Evolutionary conservation across 2,113 vertebrate species (phyloP).

Genomic region (Bothrops jararaca): DNA sequence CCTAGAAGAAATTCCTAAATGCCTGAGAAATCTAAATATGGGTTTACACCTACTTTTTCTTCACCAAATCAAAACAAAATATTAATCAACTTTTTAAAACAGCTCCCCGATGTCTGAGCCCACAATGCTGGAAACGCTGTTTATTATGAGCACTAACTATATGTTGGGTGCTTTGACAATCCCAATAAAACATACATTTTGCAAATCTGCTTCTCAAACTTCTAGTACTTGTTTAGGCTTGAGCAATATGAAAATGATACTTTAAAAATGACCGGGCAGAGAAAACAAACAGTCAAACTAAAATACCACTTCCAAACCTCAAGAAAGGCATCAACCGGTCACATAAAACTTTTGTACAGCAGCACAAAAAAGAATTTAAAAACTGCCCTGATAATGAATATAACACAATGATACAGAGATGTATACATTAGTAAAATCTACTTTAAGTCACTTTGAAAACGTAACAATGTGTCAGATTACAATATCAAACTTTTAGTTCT

Average conservation of each 20-base stretch:
- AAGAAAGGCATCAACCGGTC: neutral
- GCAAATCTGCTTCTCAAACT: neutral
- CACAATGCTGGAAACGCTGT: neutral
- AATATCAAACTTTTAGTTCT: conserved; percentile 47
- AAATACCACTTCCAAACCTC: neutral
- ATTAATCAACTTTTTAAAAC: neutral
- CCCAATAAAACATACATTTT: neutral
- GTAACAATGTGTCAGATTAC: conserved; percentile 40
- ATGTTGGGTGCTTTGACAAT: neutral
- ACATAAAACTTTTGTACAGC: conserved; percentile 9
- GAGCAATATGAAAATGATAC: neutral
- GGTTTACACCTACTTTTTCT: neutral
- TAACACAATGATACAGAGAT: neutral
- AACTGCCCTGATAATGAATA: neutral
- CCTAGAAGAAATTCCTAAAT: neutral
- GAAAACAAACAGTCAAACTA: neutral
- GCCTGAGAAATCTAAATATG: neutral
- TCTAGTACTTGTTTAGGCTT: neutral
- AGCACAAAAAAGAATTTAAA: neutral
- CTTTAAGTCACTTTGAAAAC: conserved; percentile 44
- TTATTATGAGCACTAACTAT: neutral
- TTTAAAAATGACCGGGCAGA: neutral
- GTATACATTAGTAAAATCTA: neutral
- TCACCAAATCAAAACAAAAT: neutral
- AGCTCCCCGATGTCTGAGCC: neutral